Conservation (phyloP, 2,113 vertebrate genomes). For the Anguilla rostrata region DNA sequence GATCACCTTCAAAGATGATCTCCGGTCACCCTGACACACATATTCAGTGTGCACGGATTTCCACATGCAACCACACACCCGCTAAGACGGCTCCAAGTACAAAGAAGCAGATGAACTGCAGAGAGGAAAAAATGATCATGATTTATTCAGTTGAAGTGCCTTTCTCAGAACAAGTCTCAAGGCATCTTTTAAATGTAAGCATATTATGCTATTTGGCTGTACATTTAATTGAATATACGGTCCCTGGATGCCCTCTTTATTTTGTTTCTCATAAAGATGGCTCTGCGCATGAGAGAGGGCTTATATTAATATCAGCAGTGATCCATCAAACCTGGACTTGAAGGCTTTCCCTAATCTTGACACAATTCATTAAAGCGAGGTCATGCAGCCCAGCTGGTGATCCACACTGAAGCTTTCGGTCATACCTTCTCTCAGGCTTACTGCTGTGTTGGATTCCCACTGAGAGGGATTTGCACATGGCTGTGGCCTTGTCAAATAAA, state of each 20-base stretch:
- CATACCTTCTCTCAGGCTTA: neutral
- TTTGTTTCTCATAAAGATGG: neutral
- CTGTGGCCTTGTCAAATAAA: neutral
- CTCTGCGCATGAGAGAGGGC: neutral
- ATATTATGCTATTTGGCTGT: neutral
- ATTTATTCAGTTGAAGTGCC: neutral
- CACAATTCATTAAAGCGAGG: neutral
- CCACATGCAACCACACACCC: neutral
- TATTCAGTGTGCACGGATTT: neutral
- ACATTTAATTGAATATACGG: neutral
- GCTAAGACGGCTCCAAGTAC: neutral
- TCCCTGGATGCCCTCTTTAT: neutral
- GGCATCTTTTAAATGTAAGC: neutral
- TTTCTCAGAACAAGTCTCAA: neutral
- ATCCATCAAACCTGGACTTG: neutral
- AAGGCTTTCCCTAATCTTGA: slow-evolving; percentile 9
- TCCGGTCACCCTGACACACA: neutral
- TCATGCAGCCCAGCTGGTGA: neutral
- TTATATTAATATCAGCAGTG: slow-evolving; percentile 7
- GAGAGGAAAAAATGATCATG: neutral
- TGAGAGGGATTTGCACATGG: neutral
- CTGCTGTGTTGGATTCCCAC: neutral
- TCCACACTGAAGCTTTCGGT: neutral
- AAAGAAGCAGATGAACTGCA: neutral
- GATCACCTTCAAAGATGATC: slow-evolving; percentile 7